These are phyloP conservation scores for Cataglyphis rosenhaueri DNA, from an alignment of 2,888 invertebrate species.

Conservation along the genomic window DNA sequence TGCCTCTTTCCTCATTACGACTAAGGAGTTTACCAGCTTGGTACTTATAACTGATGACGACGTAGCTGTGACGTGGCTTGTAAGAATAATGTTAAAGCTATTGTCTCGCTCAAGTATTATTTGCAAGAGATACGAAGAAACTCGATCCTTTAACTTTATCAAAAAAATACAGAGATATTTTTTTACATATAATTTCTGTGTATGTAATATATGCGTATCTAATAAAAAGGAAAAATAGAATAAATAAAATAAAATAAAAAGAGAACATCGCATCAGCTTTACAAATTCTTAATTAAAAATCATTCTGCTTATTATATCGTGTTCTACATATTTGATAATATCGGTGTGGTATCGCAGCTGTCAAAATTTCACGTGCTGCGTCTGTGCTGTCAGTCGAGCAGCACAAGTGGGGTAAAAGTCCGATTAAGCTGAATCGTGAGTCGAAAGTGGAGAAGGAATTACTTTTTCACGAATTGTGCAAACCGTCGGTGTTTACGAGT, in stretches of 20 bases:
- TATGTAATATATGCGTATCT: neutral
- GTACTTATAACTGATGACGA: conserved; percentile 38
- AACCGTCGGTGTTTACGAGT: neutral
- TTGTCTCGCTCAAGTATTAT: conserved; percentile 33
- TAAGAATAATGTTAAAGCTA: conserved; percentile 25
- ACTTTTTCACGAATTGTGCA: conserved; percentile 13
- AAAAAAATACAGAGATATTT: neutral
- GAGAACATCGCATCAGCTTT: neutral
- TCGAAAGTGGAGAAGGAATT: conserved; percentile 30
- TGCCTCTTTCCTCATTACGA: conserved; percentile 33
- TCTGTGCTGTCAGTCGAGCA: conserved; percentile 8
- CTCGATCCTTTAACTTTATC: neutral
- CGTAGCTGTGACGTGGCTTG: conserved; percentile 30
- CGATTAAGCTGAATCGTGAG: conserved; percentile 26
- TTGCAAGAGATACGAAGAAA: neutral
- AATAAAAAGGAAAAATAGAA: neutral
- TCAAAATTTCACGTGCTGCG: conserved; percentile 40
- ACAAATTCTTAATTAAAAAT: conserved; percentile 10
- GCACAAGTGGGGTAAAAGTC: conserved; percentile 38
- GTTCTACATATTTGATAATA: neutral
- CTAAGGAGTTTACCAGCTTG: neutral
- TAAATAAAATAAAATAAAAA: neutral
- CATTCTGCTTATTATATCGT: neutral
- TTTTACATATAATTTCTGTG: neutral
- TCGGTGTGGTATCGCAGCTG: conserved; percentile 18